These are phyloP conservation scores for Agelaius tricolor DNA, from an alignment of 2,113 vertebrate species.

Conservation along the genomic window DNA sequence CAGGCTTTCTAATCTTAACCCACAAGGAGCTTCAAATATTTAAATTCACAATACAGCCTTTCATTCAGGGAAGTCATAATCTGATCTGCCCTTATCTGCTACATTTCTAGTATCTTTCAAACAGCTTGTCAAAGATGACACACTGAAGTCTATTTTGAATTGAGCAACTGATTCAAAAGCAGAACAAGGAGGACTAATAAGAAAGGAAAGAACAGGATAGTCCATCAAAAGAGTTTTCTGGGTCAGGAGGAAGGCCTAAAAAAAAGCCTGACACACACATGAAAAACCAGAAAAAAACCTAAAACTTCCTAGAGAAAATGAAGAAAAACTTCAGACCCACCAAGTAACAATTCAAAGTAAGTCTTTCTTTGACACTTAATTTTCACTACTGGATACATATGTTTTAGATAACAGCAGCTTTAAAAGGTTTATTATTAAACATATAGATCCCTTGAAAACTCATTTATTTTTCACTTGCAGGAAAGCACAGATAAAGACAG, in stretches of 20 bases:
- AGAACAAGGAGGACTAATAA: background rate
- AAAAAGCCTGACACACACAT: background rate
- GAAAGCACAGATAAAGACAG: conserved; percentile 5
- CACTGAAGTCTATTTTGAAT: background rate
- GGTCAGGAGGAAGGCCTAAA: background rate
- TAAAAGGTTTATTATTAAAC: background rate
- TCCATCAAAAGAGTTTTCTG: background rate
- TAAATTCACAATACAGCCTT: background rate
- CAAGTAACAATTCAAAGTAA: background rate
- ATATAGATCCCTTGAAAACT: background rate
- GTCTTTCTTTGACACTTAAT: conserved; percentile 4
- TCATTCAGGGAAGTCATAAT: background rate
- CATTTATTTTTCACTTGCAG: background rate
- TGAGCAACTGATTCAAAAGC: background rate
- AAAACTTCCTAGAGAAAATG: background rate
- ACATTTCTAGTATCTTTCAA: background rate
- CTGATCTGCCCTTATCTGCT: background rate
- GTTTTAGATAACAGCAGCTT: background rate
- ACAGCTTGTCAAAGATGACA: background rate
- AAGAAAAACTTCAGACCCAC: background rate
- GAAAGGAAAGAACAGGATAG: background rate
- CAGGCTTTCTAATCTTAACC: background rate
- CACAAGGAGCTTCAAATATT: background rate
- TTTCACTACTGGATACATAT: background rate
- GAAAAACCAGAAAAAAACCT: accelerated